A percentile compares a stretch with the other conserved stretches of the same genome.
These are phyloP conservation scores for Colletes gigas DNA, from an alignment of 1,140 invertebrate genomes.

Conservation along the genomic window DNA sequence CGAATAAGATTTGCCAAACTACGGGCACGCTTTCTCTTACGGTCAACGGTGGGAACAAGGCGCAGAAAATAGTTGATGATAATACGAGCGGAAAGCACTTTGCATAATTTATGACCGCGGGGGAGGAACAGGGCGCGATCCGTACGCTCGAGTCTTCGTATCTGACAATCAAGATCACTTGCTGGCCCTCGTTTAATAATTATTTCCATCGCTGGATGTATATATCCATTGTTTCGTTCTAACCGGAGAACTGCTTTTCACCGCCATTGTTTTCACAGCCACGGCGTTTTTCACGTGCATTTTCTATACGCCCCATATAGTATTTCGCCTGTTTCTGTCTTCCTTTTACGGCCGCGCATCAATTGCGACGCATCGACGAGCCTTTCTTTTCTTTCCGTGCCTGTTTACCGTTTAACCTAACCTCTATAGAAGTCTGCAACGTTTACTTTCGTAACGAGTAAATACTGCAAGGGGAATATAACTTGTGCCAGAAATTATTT, in stretches of 20 bases:
- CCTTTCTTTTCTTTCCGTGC: background rate
- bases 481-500: too few species aligned
- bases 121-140: background rate
- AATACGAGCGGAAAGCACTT: slow-evolving; percentile 40
- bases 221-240: slow-evolving; percentile 17
- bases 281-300: background rate
- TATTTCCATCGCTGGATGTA: slow-evolving; percentile 30
- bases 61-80: slow-evolving; percentile 19
- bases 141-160: slow-evolving; percentile 6
- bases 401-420: too few species aligned
- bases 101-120: slow-evolving; percentile 32
- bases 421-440: too few species aligned
- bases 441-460: too few species aligned
- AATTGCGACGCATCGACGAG: background rate
- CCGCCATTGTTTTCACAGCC: slow-evolving; percentile 19
- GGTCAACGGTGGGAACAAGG: slow-evolving; percentile 28
- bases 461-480: too few species aligned
- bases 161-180: slow-evolving; percentile 37
- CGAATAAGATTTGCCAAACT: too few species aligned
- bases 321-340: background rate
- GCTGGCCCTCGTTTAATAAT: slow-evolving; percentile 24
- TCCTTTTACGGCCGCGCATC: background rate
- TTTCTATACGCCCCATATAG: background rate
- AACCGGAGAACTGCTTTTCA: slow-evolving; percentile 17
- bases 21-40: slow-evolving; percentile 19